Evolutionary conservation across 1,140 invertebrate species (phyloP).

Genomic region (Caerostris darwini): DNA sequence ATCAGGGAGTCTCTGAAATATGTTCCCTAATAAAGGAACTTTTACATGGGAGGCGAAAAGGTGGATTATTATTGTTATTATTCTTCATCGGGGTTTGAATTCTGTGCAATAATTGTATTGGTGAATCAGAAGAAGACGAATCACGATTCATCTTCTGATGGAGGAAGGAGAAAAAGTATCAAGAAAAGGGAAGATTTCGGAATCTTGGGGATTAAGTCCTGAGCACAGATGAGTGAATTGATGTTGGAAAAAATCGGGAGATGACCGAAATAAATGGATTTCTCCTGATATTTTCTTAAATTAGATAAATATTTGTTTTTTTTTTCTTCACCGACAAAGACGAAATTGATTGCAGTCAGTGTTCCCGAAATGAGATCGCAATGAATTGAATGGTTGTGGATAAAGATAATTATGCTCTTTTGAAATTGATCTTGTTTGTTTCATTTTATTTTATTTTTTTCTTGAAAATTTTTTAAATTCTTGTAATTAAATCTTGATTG

Average conservation of each 20-base stretch:
- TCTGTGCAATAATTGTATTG: background rate
- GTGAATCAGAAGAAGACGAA: background rate
- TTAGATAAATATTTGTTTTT: slow-evolving; percentile 20
- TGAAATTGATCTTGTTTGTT: slow-evolving; percentile 8
- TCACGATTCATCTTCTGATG: no score
- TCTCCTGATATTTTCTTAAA: slow-evolving; percentile 17
- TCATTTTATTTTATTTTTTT: no score
- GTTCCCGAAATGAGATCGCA: background rate
- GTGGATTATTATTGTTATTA: slow-evolving; percentile 38
- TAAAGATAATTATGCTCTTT: slow-evolving; percentile 25
- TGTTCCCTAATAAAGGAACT: slow-evolving; percentile 22
- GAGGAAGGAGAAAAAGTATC: background rate
- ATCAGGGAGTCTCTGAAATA: slow-evolving; percentile 27
- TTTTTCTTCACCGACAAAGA: background rate
- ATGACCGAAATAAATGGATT: background rate
- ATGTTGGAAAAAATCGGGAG: background rate
- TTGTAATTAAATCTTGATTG: slow-evolving; percentile 1
- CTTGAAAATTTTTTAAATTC: background rate
- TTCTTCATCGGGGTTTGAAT: background rate
- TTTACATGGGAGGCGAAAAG: slow-evolving; percentile 34
- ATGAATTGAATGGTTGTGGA: background rate
- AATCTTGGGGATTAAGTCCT: slow-evolving; percentile 22
- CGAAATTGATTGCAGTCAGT: slow-evolving; percentile 22
- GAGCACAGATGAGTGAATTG: background rate
- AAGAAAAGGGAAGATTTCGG: background rate